Evolutionary conservation across 2,113 vertebrate species (phyloP).

Genomic region (Lophochroa leadbeateri): DNA sequence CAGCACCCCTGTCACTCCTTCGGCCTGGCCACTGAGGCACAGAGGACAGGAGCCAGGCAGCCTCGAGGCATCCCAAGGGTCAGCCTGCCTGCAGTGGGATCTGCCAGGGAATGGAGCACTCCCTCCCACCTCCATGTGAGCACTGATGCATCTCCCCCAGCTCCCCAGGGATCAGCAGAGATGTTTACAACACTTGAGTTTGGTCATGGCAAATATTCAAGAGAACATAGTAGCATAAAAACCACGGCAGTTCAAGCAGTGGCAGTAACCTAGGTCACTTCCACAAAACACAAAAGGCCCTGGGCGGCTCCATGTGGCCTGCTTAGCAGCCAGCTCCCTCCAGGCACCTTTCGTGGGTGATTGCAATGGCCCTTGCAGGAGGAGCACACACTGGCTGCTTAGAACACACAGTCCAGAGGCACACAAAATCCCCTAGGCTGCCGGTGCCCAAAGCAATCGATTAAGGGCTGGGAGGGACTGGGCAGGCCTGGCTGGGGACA

Average conservation of each 20-base stretch:
- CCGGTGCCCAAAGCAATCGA: fast-evolving
- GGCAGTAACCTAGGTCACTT: neutral
- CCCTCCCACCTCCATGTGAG: fast-evolving
- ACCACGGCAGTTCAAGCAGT: neutral
- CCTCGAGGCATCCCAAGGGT: fast-evolving
- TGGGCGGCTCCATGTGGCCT: fast-evolving
- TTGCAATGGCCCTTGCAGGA: fast-evolving
- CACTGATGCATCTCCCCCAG: neutral
- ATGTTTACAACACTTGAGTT: neutral
- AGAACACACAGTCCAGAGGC: fast-evolving
- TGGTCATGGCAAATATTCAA: neutral
- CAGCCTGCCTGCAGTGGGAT: neutral
- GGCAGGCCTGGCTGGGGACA: neutral
- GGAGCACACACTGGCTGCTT: fast-evolving
- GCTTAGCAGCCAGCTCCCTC: fast-evolving
- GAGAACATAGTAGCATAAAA: neutral
- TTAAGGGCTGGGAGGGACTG: fast-evolving
- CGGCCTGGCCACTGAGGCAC: fast-evolving
- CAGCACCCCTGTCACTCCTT: neutral
- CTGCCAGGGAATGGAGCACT: neutral
- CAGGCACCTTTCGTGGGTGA: fast-evolving
- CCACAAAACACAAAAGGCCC: neutral
- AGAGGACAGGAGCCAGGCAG: fast-evolving
- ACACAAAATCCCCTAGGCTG: fast-evolving
- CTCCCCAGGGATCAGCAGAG: neutral